Conservation (phyloP, 2,113 vertebrate species). For the Daubentonia madagascariensis region DNA sequence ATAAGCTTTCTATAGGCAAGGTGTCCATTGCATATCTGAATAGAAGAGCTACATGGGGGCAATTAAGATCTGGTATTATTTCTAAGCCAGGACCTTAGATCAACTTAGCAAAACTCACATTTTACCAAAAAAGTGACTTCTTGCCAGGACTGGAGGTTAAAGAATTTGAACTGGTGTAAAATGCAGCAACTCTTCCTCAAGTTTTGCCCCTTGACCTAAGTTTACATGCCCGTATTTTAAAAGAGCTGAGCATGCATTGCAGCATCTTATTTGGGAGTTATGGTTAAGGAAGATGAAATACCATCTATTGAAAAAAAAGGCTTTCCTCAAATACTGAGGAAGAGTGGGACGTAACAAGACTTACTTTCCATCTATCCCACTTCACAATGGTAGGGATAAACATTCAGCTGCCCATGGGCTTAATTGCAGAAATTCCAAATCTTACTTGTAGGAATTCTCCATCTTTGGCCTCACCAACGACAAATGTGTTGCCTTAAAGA, state of each 20-base stretch:
- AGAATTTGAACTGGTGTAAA: background rate
- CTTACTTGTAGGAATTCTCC: background rate
- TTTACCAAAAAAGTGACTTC: background rate
- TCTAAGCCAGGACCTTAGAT: slow-evolving; percentile 13
- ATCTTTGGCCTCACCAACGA: background rate
- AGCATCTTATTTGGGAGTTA: background rate
- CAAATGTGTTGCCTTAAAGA: slow-evolving; percentile 5
- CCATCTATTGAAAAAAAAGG: background rate
- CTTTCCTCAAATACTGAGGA: background rate
- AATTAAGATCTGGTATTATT: background rate
- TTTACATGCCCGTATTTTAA: background rate
- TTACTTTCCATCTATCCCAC: background rate
- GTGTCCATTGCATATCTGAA: background rate
- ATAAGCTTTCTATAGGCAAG: background rate
- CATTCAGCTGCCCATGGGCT: background rate
- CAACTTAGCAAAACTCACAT: background rate
- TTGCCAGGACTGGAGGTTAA: slow-evolving; percentile 1
- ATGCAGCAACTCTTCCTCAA: background rate
- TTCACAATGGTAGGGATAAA: background rate
- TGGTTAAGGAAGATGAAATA: background rate
- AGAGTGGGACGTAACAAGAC: background rate
- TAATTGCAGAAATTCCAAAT: background rate
- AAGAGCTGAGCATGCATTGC: background rate
- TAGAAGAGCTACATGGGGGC: background rate
- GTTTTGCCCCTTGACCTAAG: background rate